Conservation (phyloP, 2,888 invertebrate species). For the Torymus aiolomorphi region DNA sequence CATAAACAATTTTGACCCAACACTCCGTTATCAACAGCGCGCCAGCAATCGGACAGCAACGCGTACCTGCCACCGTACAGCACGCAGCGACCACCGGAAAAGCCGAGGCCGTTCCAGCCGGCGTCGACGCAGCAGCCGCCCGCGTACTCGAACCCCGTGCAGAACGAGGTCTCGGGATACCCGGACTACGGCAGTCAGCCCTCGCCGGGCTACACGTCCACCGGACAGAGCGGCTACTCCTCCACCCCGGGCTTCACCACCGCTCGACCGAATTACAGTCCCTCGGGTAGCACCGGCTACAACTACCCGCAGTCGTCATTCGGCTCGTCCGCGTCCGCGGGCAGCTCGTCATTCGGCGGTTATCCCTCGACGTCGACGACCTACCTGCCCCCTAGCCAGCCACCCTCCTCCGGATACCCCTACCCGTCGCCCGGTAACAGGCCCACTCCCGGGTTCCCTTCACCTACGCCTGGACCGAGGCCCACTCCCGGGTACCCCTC, state of each 20-base stretch:
- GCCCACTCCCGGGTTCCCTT: conserved; percentile 62
- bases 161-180: conserved; percentile 63
- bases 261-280: conserved; percentile 62
- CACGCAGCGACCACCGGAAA: conserved; percentile 78
- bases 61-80: conserved; percentile 79
- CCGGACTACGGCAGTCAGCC: conserved; percentile 59
- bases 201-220: conserved; percentile 45
- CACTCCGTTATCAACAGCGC: conserved; percentile 76
- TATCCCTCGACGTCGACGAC: conserved; percentile 63
- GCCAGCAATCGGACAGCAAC: conserved; percentile 77
- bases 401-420: conserved; percentile 54
- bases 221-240: conserved; percentile 58
- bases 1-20: too few species aligned
- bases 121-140: conserved; percentile 71
- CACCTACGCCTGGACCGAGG: conserved; percentile 68
- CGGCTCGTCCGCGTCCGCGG: conserved; percentile 36
- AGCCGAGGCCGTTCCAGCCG: conserved; percentile 84
- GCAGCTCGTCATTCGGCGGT: conserved; percentile 57
- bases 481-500: conserved; percentile 51
- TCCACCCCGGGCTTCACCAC: too few species aligned
- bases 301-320: conserved; percentile 37
- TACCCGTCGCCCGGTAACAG: conserved; percentile 57
- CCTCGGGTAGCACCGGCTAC: conserved; percentile 61
- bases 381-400: conserved; percentile 56
- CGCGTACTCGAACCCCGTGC: conserved; percentile 69